Evolutionary conservation across 2,888 invertebrate species (phyloP), one percentile per base, ranked within the genome.

Genomic region (Keiferia lycopersicella): DNA sequence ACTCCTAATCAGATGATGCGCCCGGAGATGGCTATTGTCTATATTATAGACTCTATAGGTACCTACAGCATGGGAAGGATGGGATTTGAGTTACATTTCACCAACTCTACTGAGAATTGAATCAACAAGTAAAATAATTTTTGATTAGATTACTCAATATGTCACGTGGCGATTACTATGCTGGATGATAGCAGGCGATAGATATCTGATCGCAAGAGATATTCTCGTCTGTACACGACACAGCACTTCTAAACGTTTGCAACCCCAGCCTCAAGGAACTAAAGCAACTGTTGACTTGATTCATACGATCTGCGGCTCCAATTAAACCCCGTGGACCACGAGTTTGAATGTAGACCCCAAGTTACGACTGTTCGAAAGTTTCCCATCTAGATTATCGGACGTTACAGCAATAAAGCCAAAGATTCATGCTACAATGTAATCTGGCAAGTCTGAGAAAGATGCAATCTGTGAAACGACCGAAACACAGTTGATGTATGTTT

Each of bases 281-380:
- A 78, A 8, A 34, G 78, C 80, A 70, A 74, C 72, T 74, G 75
- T 64, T 70, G 73, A 73, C 69, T 76, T 83, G 84, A 84, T 83
- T 80, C 82, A 82, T 78, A 75, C 74, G 73, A 72, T 75, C 71
- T 76, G 80, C 69, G 77, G 76, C 66, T 64, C 61, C 61, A 50
- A 61, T 61, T 61, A 61, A 61, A 50, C 61, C 61, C 65, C 65
- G 58, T 63, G 62, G 62, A 64, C 62, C 39, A 62, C 65, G 39
- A 67, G 63, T 69, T 50, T 48, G 34, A 56, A 56, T 56, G 56
- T 56, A n/a, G 56, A 30, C 56, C n/a, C 56, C 50, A 50, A 61
- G 39, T 60, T 60, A 60, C 60, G 60, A 60, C 45, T 45, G 60
- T 60, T 60, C 22, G 60, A 60, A 60, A 45, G 45, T 60, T 51